Conservation (phyloP, 2,888 invertebrate species). For the Thymelicus lineola region DNA sequence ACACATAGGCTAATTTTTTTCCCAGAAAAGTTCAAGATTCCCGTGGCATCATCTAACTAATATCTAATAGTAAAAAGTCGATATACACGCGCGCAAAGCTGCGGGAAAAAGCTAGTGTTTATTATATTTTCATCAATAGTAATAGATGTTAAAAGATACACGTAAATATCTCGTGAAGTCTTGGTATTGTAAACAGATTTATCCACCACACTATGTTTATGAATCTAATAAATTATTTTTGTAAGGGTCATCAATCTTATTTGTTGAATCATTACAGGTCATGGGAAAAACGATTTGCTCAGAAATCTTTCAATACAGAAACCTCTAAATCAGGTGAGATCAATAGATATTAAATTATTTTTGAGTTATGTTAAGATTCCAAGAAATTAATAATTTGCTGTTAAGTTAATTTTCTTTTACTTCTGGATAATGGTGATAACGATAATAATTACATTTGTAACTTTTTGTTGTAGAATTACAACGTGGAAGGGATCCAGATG, state of each 20-base stretch:
- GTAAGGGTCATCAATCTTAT: conserved; percentile 36
- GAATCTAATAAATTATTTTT: conserved; percentile 9
- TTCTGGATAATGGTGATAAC: too few species aligned
- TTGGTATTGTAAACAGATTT: background rate
- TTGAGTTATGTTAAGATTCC: background rate
- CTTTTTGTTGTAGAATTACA: background rate
- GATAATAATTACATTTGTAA: background rate
- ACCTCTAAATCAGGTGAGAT: conserved; percentile 42
- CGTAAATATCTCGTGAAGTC: conserved; percentile 3
- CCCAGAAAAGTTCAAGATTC: too few species aligned
- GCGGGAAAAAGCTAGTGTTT: too few species aligned
- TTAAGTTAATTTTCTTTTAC: too few species aligned
- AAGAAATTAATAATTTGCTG: background rate
- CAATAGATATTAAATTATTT: background rate
- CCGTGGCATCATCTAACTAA: too few species aligned
- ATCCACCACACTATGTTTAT: background rate
- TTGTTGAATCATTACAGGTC: conserved; percentile 55
- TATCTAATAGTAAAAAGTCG: too few species aligned
- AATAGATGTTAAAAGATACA: background rate
- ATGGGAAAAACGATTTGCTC: conserved; percentile 67
- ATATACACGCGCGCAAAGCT: too few species aligned
- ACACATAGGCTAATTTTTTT: too few species aligned
- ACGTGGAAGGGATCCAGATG: background rate
- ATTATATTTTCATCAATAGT: background rate
- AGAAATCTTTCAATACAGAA: conserved; percentile 43